These are phyloP conservation scores for Pogona vitticeps DNA, from an alignment of 2,113 vertebrate genomes.

Conservation along the genomic window DNA sequence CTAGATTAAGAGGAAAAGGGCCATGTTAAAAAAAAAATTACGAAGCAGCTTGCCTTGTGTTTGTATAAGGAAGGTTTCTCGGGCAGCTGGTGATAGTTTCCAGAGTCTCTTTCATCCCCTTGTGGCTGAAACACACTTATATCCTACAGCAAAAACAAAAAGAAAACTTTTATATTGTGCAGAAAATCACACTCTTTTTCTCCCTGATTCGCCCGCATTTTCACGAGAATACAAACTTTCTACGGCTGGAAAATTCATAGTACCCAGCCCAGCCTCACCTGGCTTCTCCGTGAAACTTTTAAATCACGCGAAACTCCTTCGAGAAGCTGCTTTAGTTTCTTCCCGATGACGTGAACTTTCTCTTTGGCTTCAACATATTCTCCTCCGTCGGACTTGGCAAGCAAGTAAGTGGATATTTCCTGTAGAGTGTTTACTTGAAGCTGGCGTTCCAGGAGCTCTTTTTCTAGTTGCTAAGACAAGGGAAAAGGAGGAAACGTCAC, in stretches of 20 bases:
- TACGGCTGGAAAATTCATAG: rapidly evolving
- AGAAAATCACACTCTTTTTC: background rate
- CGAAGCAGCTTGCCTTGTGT: constrained; percentile 54
- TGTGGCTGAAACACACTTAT: constrained; percentile 51
- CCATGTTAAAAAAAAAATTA: background rate
- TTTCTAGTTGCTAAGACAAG: constrained; percentile 80
- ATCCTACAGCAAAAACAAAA: constrained; percentile 60
- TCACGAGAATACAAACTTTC: background rate
- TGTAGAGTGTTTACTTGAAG: constrained; percentile 79
- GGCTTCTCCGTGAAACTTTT: constrained; percentile 64
- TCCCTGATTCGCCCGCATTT: background rate
- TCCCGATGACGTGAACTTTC: constrained; percentile 86
- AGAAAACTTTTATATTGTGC: background rate
- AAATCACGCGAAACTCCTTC: constrained; percentile 80
- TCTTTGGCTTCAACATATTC: constrained; percentile 86
- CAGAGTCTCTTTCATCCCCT: constrained; percentile 51
- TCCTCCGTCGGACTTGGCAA: constrained; percentile 76
- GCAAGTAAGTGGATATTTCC: constrained; percentile 81
- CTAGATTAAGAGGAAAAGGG: background rate
- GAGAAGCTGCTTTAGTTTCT: constrained; percentile 82
- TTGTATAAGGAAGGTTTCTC: constrained; percentile 25
- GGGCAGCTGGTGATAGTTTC: constrained; percentile 6
- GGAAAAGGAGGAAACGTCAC: constrained; percentile 2
- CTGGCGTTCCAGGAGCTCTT: constrained; percentile 79
- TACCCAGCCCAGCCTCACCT: constrained; percentile 74